These are phyloP conservation scores for Alouatta palliata DNA, from an alignment of 2,113 vertebrate species.

Conservation along the genomic window DNA sequence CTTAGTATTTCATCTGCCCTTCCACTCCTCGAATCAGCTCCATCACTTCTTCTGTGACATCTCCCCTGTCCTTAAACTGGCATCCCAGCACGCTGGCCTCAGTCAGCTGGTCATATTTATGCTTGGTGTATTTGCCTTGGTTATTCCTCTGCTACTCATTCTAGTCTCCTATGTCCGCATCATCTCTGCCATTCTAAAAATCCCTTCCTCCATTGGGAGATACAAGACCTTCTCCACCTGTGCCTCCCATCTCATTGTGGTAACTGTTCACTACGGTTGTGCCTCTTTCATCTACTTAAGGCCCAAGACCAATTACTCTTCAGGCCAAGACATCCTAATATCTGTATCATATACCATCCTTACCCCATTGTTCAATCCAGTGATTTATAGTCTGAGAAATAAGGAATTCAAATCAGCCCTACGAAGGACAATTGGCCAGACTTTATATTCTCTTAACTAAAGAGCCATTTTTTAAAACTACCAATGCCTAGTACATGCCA, in stretches of 20 bases:
- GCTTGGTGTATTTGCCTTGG: constrained; percentile 57
- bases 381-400: constrained; percentile 67
- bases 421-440: neutral
- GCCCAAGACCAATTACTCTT: constrained; percentile 57
- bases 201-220: constrained; percentile 23
- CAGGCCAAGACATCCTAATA: constrained; percentile 57
- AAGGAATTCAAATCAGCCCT: constrained; percentile 65
- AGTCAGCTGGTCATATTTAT: constrained; percentile 61
- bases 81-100: neutral
- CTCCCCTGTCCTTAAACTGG: constrained; percentile 59
- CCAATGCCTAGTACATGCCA: neutral
- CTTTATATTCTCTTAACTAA: neutral
- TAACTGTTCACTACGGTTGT: constrained; percentile 56
- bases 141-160: constrained; percentile 56
- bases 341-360: constrained; percentile 69
- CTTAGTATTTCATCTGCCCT: constrained; percentile 37
- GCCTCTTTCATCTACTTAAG: constrained; percentile 63
- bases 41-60: constrained; percentile 71
- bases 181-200: constrained; percentile 49
- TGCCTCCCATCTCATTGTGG: constrained; percentile 65
- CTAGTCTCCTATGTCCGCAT: constrained; percentile 46
- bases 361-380: constrained; percentile 66
- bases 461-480: neutral
- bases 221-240: constrained; percentile 66
- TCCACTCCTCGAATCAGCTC: constrained; percentile 55